phyloP scores from a whole-genome alignment of 2,888 invertebrate genomes.

The Amblyjoppa proteus region DNA sequence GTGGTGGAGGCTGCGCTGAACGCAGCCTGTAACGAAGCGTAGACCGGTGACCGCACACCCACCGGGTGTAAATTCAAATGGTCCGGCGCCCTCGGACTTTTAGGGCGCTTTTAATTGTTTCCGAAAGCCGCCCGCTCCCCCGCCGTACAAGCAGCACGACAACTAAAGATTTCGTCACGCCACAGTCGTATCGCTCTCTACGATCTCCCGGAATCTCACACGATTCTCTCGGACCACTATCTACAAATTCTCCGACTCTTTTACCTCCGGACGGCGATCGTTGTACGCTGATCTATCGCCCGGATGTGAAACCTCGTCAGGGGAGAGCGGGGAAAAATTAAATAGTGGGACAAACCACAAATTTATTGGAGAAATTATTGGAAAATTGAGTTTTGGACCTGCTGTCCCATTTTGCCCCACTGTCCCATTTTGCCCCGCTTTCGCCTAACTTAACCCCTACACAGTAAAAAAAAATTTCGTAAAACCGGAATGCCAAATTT shows the following conservation, averaged over 20 bases:
- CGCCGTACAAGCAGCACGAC: conserved; percentile 43
- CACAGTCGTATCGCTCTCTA: conserved; percentile 52
- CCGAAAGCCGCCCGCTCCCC: conserved; percentile 64
- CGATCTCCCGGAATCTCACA: conserved; percentile 57
- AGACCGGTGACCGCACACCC: conserved; percentile 60
- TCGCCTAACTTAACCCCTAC: too few relatives aligned
- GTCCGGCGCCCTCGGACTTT: conserved; percentile 70
- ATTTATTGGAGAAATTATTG: too few relatives aligned
- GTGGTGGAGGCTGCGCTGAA: conserved; percentile 40
- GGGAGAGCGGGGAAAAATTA: neutral
- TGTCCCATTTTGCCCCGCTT: neutral
- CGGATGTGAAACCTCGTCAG: conserved; percentile 59
- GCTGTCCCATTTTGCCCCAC: too few relatives aligned
- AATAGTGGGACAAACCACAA: neutral
- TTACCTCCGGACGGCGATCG: conserved; percentile 39
- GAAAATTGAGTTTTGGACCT: too few relatives aligned
- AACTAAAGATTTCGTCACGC: conserved; percentile 49
- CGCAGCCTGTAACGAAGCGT: conserved; percentile 25
- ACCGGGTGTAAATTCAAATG: conserved; percentile 70
- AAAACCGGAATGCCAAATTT: too few relatives aligned
- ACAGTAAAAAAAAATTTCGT: too few relatives aligned
- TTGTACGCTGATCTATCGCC: conserved; percentile 40
- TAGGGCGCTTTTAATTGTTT: conserved; percentile 72
- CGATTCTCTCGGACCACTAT: conserved; percentile 36
- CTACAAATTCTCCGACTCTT: conserved; percentile 32